Evolutionary conservation across 1,140 invertebrate genomes (phyloP).

Genomic region (Formica selysi): DNA sequence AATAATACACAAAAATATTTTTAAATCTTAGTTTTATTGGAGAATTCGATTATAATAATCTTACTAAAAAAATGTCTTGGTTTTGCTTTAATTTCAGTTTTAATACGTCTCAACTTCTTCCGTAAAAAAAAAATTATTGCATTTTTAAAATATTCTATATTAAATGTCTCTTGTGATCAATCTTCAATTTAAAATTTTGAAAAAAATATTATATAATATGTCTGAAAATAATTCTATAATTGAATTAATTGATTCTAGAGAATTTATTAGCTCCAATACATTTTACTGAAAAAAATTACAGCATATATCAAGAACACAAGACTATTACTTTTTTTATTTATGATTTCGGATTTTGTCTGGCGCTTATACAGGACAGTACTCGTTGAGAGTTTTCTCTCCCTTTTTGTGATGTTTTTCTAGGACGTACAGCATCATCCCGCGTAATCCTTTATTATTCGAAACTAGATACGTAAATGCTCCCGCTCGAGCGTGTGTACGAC

Average conservation of each 20-base stretch:
- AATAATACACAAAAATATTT: constrained; percentile 7
- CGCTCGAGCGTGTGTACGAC: constrained; percentile 59
- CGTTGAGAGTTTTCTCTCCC: background rate
- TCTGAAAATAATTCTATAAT: too few relatives aligned
- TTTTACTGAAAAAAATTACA: background rate
- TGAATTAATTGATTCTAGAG: too few relatives aligned
- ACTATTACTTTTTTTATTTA: too few relatives aligned
- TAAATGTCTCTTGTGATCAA: background rate
- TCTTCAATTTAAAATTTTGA: background rate
- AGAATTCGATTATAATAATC: background rate
- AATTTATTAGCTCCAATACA: background rate
- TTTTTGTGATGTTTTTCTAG: constrained; percentile 18
- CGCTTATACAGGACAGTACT: background rate
- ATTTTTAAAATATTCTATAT: constrained; percentile 3
- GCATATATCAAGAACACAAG: background rate
- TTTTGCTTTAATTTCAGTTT: background rate
- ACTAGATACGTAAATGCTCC: constrained; percentile 51
- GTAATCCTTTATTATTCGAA: constrained; percentile 45
- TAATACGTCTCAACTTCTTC: background rate
- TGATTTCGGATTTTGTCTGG: constrained; percentile 15
- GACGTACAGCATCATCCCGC: background rate
- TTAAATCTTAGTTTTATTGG: background rate
- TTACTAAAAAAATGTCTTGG: background rate
- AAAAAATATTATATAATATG: background rate
- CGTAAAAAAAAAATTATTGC: background rate